A percentile compares a stretch with the other conserved stretches of the same genome.
Conservation (phyloP, 92 coral and sea anemone species). For the Actinostola sp. region DNA sequence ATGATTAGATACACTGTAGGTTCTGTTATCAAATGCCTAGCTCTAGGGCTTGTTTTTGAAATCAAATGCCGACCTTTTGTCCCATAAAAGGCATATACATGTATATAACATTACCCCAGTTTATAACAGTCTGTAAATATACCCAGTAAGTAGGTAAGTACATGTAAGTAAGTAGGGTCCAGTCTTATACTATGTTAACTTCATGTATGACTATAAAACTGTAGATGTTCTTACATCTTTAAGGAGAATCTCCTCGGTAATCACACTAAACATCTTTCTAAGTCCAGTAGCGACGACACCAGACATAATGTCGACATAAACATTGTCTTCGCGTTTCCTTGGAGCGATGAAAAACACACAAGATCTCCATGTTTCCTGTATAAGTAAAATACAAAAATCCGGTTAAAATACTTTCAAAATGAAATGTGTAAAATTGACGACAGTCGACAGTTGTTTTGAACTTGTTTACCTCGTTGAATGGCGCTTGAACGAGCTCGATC, state of each 20-base stretch:
- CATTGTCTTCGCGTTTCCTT: conserved; percentile 77
- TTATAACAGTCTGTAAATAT: too few relatives aligned
- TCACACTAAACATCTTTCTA: conserved; percentile 89
- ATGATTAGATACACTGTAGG: too few relatives aligned
- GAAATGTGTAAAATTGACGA: not conserved
- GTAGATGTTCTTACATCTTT: conserved; percentile 73
- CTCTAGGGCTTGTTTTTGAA: too few relatives aligned
- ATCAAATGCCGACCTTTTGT: too few relatives aligned
- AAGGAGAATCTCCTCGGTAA: conserved; percentile 82
- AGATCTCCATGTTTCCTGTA: conserved; percentile 89
- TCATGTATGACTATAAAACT: too few relatives aligned
- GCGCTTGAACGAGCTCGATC: conserved; percentile 81
- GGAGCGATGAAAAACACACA: conserved; percentile 84
- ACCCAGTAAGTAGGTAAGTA: too few relatives aligned
- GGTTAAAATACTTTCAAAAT: not conserved
- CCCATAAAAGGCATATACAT: too few relatives aligned
- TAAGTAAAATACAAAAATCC: not conserved
- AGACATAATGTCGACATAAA: conserved; percentile 77
- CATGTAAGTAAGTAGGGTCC: not conserved
- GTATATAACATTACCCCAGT: too few relatives aligned
- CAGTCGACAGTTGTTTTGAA: not conserved
- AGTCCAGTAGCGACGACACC: conserved; percentile 89
- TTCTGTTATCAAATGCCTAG: too few relatives aligned
- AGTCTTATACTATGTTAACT: not conserved
- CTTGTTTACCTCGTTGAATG: conserved; percentile 80